A percentile compares a stretch with the other conserved stretches of the same genome.
These are phyloP conservation scores for Sylvilagus bachmani DNA, from an alignment of 2,113 vertebrate genomes.

Conservation along the genomic window DNA sequence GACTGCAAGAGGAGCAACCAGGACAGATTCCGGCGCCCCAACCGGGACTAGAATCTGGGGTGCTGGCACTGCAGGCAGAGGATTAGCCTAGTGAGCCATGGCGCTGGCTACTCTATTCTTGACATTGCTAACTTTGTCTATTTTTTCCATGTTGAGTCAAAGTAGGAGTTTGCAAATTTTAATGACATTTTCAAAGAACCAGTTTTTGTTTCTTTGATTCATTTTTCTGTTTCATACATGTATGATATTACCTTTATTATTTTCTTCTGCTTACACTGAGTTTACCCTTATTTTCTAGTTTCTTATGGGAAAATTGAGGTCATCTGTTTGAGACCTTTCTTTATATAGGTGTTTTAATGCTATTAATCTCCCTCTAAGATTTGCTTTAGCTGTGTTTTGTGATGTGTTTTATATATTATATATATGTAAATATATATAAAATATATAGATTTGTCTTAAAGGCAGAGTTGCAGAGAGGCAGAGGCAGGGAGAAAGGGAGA, in stretches of 20 bases:
- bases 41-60: too few relatives aligned
- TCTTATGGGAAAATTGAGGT: background rate
- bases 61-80: too few relatives aligned
- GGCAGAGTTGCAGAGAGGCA: too few relatives aligned
- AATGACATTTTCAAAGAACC: background rate
- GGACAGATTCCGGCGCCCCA: too few relatives aligned
- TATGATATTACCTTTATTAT: background rate
- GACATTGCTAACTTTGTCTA: background rate
- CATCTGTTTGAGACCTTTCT: background rate
- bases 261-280: background rate
- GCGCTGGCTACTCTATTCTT: background rate
- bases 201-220: background rate
- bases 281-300: background rate
- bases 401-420: background rate
- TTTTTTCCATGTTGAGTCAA: background rate
- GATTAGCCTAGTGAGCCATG: too few relatives aligned
- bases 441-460: too few relatives aligned
- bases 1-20: too few relatives aligned
- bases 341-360: background rate
- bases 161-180: background rate
- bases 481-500: too few relatives aligned
- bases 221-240: background rate
- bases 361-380: background rate
- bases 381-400: background rate
- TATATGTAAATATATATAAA: too few relatives aligned